These are phyloP conservation scores for Sycobia sp. DNA, from an alignment of 1,140 invertebrate species.

Conservation along the genomic window DNA sequence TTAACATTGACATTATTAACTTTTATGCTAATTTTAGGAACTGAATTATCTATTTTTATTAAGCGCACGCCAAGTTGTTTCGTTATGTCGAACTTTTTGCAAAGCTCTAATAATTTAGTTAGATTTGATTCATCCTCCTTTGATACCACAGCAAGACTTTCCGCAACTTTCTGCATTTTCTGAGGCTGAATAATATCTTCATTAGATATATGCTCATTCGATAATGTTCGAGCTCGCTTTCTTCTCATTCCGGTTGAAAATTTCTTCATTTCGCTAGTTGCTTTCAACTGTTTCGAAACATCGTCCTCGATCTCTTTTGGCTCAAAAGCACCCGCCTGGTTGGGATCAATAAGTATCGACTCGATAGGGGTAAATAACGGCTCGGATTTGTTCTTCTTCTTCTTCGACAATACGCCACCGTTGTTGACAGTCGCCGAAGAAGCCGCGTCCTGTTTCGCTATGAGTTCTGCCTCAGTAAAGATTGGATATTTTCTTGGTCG, in stretches of 20 bases:
- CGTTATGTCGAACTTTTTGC: slow-evolving; percentile 13
- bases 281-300: too few species aligned
- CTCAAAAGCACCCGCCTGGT: too few species aligned
- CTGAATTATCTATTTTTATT: slow-evolving; percentile 25
- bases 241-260: neutral
- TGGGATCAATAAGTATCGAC: slow-evolving; percentile 2
- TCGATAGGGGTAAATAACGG: slow-evolving; percentile 3
- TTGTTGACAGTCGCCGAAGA: neutral
- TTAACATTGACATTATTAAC: neutral
- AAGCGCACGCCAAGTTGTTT: slow-evolving; percentile 30
- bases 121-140: too few species aligned
- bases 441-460: neutral
- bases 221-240: slow-evolving; percentile 4
- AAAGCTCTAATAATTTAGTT: slow-evolving; percentile 8
- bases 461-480: slow-evolving; percentile 3
- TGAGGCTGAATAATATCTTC: too few species aligned
- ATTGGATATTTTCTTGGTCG: slow-evolving; percentile 25
- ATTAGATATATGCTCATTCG: too few species aligned
- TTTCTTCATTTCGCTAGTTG: too few species aligned
- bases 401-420: neutral
- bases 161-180: neutral
- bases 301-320: too few species aligned
- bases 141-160: too few species aligned
- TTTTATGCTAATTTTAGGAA: too few species aligned
- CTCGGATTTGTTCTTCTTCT: neutral